Evolutionary conservation across 2,797 vertebrate genomes (phyloP), one percentile per base, ranked within the genome.

Genomic region (Pampus argenteus): DNA sequence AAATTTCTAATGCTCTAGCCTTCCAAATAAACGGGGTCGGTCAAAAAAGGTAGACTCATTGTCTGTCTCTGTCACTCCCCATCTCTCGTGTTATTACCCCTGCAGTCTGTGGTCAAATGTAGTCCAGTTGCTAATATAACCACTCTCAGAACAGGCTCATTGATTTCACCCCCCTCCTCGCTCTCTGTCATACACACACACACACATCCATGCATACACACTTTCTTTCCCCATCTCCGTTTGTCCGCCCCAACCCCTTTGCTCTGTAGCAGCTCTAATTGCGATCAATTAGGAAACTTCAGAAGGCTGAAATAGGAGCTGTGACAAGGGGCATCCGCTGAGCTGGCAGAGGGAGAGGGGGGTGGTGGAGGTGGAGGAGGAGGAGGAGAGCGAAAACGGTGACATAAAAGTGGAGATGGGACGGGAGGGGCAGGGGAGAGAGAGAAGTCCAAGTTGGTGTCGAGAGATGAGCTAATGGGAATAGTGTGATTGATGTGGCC

Each of bases 201-300:
- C 15, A 13, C 34, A 62, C 13, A 56, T 40, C 22, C 74, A 67
- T 3, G 15, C 48, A 63, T 29, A 40, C 61, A 69, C 64, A 65
- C 70, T 67, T 76, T 87, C 71, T 75, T 36, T 78, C 66, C 59
- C 64, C 67, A 74, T 88, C 78, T 79, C 79, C n/a, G 52, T 70
- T 75, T 73, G 67, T 63, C 68, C 42, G 48, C 58, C 71, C 36
- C 23, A 25, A 44, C 59, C 63, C 70, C 54, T 70, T 79, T 78
- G 75, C 80, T 84, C 78, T 76, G 71, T 73, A 85, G 82, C 72
- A 58, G 87, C 88, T 94, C 88, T 93, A 93, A 94, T 92, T 92
- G 93, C 92, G 87, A 94, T 94, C 93, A 94, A 93, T 94, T 93
- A 93, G 85, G 89, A 94, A 93, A 93, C 89, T 92, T 90, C 91